Percentiles rank a stretch among this genome's conserved stretches.
phyloP scores from a whole-genome alignment of 2,888 invertebrate genomes.

The Cantharis rufa region DNA sequence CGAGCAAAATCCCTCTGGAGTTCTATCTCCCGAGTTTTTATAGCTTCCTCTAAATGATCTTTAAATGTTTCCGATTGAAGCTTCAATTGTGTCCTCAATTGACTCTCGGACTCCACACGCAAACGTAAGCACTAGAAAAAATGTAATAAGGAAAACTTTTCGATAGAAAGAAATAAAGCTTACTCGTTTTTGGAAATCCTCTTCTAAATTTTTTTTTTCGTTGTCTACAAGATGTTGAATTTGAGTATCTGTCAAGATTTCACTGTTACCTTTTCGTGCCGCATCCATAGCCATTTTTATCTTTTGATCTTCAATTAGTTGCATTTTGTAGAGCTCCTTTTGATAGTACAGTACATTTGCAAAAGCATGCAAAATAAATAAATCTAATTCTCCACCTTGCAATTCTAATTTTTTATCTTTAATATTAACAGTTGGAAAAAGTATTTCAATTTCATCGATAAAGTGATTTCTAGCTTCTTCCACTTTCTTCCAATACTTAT shows the following conservation, averaged over 20 bases:
- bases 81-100: constrained; percentile 77
- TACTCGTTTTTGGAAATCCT: constrained; percentile 75
- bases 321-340: constrained; percentile 73
- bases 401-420: constrained; percentile 66
- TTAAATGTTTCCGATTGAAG: constrained; percentile 85
- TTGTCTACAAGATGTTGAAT: constrained; percentile 72
- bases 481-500: constrained; percentile 84
- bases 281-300: constrained; percentile 68
- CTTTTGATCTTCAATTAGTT: constrained; percentile 66
- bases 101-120: constrained; percentile 70
- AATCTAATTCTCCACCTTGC: constrained; percentile 71
- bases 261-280: constrained; percentile 62
- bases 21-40: constrained; percentile 61
- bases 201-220: constrained; percentile 67
- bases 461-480: constrained; percentile 65
- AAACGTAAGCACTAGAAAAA: constrained; percentile 65
- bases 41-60: constrained; percentile 76
- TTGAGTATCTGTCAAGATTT: constrained; percentile 57
- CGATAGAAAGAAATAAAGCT: constrained; percentile 3
- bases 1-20: constrained; percentile 59
- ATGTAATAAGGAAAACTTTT: neutral
- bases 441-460: constrained; percentile 67
- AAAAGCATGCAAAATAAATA: constrained; percentile 79
- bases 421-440: constrained; percentile 74
- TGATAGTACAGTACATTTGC: constrained; percentile 76